These are phyloP conservation scores for Arion vulgaris DNA, from an alignment of 1,140 invertebrate species.

Conservation along the genomic window DNA sequence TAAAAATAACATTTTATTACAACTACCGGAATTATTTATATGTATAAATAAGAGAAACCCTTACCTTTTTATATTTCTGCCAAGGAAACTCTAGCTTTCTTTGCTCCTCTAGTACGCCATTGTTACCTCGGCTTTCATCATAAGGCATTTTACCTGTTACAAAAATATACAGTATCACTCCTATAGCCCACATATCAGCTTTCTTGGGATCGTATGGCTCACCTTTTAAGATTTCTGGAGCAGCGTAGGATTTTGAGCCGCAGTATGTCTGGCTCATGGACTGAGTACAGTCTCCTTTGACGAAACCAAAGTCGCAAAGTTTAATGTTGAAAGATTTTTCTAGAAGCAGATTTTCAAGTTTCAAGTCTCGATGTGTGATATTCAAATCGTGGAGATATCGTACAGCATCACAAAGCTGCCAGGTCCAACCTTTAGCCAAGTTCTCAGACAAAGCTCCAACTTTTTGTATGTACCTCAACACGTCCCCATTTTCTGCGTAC, in stretches of 20 bases:
- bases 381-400: conserved; percentile 88
- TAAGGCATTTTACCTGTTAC: conserved; percentile 72
- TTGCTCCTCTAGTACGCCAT: conserved; percentile 68
- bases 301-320: conserved; percentile 91
- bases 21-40: no score
- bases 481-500: conserved; percentile 67
- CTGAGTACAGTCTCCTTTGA: conserved; percentile 58
- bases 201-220: conserved; percentile 71
- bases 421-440: conserved; percentile 62
- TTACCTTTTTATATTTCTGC: conserved; percentile 64
- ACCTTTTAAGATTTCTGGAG: conserved; percentile 80
- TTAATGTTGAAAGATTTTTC: conserved; percentile 87
- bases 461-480: conserved; percentile 68
- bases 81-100: conserved; percentile 66
- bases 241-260: conserved; percentile 81
- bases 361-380: conserved; percentile 88
- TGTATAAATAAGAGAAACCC: no score
- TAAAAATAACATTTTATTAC: no score
- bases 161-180: conserved; percentile 72
- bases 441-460: conserved; percentile 66
- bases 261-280: conserved; percentile 79
- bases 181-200: conserved; percentile 72
- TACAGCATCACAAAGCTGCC: conserved; percentile 76
- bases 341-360: conserved; percentile 91
- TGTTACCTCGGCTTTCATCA: conserved; percentile 71